phyloP scores from a whole-genome alignment of 2,797 vertebrate genomes.

The Austrolebias charrua region DNA sequence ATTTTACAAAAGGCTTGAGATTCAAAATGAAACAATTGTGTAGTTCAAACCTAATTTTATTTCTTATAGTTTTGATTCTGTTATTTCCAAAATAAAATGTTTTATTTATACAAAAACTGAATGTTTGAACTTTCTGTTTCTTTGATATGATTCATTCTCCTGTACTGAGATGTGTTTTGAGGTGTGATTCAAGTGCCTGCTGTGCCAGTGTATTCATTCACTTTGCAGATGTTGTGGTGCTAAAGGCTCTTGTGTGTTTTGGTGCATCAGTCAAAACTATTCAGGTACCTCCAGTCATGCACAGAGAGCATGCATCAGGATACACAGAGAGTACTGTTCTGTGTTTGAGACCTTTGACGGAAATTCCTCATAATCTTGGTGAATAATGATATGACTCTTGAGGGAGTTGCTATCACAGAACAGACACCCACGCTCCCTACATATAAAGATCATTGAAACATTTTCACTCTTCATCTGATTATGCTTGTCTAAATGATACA shows the following conservation, averaged over 20 bases:
- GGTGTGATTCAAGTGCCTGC: constrained; percentile 85
- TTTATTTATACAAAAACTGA: constrained; percentile 78
- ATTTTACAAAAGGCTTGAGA: no score
- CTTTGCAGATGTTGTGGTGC: constrained; percentile 86
- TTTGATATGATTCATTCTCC: constrained; percentile 68
- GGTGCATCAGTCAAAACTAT: constrained; percentile 85
- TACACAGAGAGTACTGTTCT: constrained; percentile 81
- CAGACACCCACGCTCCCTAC: constrained; percentile 92
- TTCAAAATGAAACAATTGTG: no score
- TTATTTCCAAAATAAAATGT: constrained; percentile 80
- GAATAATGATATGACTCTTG: constrained; percentile 94
- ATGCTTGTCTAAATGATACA: constrained; percentile 95
- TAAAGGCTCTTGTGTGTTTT: constrained; percentile 88
- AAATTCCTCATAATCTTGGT: constrained; percentile 87
- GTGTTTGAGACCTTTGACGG: constrained; percentile 89
- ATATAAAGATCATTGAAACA: constrained; percentile 89
- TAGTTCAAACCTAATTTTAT: no score
- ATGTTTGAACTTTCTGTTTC: constrained; percentile 59
- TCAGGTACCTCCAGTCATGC: constrained; percentile 86
- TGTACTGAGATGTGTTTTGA: constrained; percentile 71
- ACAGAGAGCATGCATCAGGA: no score
- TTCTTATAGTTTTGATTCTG: no score
- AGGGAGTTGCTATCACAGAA: constrained; percentile 92
- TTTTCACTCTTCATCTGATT: constrained; percentile 91
- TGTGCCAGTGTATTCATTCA: constrained; percentile 85